A percentile compares a stretch with the other conserved stretches of the same genome.
These are phyloP conservation scores for Macrophya annulata DNA, from an alignment of 2,888 invertebrate genomes.

Conservation along the genomic window DNA sequence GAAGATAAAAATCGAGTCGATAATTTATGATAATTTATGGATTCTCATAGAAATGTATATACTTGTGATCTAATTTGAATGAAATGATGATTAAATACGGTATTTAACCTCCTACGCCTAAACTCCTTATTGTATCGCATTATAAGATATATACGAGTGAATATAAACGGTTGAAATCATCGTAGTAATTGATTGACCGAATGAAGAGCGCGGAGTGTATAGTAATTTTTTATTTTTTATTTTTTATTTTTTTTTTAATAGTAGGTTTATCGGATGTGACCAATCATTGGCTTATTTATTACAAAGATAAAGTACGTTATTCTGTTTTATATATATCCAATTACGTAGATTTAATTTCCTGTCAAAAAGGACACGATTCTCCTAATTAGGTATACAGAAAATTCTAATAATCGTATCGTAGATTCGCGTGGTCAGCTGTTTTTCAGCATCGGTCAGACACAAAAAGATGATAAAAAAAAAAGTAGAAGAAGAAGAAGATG, in stretches of 20 bases:
- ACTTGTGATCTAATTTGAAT: too few relatives aligned
- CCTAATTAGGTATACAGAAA: conserved; percentile 2
- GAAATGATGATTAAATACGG: too few relatives aligned
- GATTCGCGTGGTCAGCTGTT: neutral
- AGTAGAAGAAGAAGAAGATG: neutral
- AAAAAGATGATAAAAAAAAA: neutral
- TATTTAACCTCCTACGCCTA: neutral
- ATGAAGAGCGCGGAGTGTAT: neutral
- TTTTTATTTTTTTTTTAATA: too few relatives aligned
- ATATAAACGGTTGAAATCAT: neutral
- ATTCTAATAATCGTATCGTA: neutral
- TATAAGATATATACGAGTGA: neutral
- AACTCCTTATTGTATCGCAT: neutral
- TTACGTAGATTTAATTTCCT: neutral
- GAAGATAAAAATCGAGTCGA: too few relatives aligned
- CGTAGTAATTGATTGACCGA: neutral
- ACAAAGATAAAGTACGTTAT: neutral
- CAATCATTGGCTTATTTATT: conserved; percentile 7
- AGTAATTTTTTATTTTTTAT: neutral
- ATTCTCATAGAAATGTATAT: too few relatives aligned
- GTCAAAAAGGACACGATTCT: neutral
- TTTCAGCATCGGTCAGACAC: neutral
- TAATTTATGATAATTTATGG: too few relatives aligned
- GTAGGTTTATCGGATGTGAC: conserved; percentile 12
- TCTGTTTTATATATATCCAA: neutral